Base-by-base conservation (phyloP, 2,113 vertebrate species). In the Hypomesus transpacificus region DNA sequence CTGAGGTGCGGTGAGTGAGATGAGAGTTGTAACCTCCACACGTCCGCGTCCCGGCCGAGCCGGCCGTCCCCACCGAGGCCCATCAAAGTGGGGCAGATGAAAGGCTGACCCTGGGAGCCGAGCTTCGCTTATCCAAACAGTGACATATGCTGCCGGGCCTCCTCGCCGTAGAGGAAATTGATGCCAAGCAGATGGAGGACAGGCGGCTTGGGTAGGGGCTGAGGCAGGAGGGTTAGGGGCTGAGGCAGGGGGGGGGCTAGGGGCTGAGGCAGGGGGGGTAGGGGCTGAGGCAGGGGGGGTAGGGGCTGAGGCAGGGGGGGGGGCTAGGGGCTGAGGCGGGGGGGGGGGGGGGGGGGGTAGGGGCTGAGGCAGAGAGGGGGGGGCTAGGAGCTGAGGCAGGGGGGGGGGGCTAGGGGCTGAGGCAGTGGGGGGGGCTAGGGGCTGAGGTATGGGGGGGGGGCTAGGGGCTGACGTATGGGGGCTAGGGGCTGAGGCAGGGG, bases 171-270 rank as follows among this genome's bases (percentile, higher is more conserved):
- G 71, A 70, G 16, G 79, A 78, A 70, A 75, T 52, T 81, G 90
- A 87, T 88, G 83, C 87, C 82, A 77, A 90, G 79, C 92, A 95
- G 93, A 93, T 93, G 92, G 92, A 89, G 84, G 76, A 76, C 20
- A 69, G 80, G 74, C 83, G 82, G 87, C 84, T 86, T 81, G 86
- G 75, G 88, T 85, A 84, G 86, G 46, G 56, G 56, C 28, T 24
- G 68, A 16, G 8, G 34, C 28, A 57, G 22, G n/a, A 24, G 51
- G 16, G 28, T n/a, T n/a, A n/a, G 68, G 65, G 24, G 39, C n/a
- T n/a, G n/a, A n/a, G n/a, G n/a, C n/a, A n/a, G 6, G 17, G 9
- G 56, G 56, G n/a, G n/a, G n/a, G n/a, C n/a, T n/a, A n/a, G n/a
- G n/a, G n/a, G n/a, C n/a, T n/a, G n/a, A n/a, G n/a, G n/a, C n/a